Evolutionary conservation across 2,113 vertebrate species (phyloP).

Genomic region (Glareola pratincola): DNA sequence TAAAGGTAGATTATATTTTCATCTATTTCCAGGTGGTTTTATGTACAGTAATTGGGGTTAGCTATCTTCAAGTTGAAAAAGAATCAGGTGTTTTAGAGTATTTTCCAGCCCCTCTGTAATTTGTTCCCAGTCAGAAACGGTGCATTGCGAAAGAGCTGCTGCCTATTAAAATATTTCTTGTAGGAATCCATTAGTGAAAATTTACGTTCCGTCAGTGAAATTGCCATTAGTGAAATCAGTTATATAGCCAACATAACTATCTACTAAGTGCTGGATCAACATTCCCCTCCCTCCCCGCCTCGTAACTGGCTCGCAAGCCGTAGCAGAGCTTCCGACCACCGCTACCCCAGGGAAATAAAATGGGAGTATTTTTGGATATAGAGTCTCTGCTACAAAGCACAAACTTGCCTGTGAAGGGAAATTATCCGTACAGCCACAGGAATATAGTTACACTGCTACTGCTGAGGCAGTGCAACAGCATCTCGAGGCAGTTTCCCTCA

Average conservation of each 20-base stretch:
- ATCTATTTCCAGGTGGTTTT: not conserved
- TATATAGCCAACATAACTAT: not conserved
- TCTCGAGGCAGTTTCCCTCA: not conserved
- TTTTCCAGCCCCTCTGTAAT: not conserved
- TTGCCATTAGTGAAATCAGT: not conserved
- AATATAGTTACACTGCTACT: not conserved
- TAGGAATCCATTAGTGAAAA: conserved; percentile 12
- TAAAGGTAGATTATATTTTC: not conserved
- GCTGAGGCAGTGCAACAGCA: rapidly evolving
- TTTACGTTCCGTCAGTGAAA: not conserved
- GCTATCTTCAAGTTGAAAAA: not conserved
- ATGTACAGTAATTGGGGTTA: not conserved
- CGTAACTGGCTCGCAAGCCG: not conserved
- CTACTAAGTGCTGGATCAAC: not conserved
- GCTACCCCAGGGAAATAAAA: not conserved
- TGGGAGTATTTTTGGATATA: not conserved
- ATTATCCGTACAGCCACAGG: not conserved
- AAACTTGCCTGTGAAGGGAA: not conserved
- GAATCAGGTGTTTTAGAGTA: not conserved
- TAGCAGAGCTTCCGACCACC: not conserved
- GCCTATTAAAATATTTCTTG: not conserved
- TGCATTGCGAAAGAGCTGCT: not conserved
- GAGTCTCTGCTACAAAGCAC: not conserved
- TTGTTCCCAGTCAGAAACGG: not conserved
- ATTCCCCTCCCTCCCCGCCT: not conserved